Evolutionary conservation across 2,113 vertebrate species (phyloP).

Genomic region (Struthio camelus): DNA sequence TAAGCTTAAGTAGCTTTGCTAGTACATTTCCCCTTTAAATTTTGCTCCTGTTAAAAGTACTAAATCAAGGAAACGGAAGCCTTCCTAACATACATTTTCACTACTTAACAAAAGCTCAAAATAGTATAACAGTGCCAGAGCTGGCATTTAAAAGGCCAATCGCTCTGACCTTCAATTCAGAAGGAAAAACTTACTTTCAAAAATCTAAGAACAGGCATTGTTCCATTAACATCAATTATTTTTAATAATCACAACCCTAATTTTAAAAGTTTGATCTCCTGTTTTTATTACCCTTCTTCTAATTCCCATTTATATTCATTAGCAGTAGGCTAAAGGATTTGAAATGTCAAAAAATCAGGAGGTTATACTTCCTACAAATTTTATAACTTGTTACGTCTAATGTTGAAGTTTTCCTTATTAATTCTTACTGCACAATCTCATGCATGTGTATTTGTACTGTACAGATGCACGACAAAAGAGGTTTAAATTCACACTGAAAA

Average conservation of each 20-base stretch:
- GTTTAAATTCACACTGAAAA: neutral
- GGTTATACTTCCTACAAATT: neutral
- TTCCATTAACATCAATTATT: slow-evolving; percentile 47
- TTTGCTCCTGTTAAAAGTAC: neutral
- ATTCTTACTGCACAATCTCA: neutral
- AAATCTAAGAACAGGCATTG: slow-evolving; percentile 26
- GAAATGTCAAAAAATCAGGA: slow-evolving; percentile 46
- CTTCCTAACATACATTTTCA: slow-evolving; percentile 40
- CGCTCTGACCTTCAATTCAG: slow-evolving; percentile 39
- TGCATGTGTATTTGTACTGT: rapidly evolving
- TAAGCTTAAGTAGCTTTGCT: slow-evolving; percentile 24
- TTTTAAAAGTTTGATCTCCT: slow-evolving; percentile 28
- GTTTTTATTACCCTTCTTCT: slow-evolving; percentile 15
- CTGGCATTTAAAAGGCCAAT: slow-evolving; percentile 49
- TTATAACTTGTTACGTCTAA: slow-evolving; percentile 35
- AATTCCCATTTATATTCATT: slow-evolving; percentile 10
- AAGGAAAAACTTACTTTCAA: slow-evolving; percentile 26
- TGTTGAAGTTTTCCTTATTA: slow-evolving; percentile 20
- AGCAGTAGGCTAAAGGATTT: slow-evolving; percentile 47
- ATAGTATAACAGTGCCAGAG: neutral
- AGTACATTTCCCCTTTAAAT: slow-evolving; percentile 1
- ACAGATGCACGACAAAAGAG: neutral
- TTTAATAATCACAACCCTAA: slow-evolving; percentile 20
- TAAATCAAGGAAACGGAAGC: slow-evolving; percentile 8
- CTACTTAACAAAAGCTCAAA: neutral